Evolutionary conservation across 2,888 invertebrate genomes (phyloP).

Genomic region (Lithophane leautieri): DNA sequence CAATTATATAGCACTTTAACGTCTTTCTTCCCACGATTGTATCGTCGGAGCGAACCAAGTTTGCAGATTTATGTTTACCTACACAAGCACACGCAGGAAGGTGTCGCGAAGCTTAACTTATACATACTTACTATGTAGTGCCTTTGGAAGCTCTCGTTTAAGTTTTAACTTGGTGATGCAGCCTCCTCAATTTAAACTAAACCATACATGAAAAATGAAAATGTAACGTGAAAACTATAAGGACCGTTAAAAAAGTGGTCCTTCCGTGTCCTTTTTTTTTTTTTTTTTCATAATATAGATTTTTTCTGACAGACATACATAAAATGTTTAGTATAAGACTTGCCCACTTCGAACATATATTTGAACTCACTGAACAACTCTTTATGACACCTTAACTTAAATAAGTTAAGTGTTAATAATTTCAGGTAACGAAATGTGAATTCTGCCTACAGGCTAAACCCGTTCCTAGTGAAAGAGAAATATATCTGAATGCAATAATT

Average conservation of each 20-base stretch:
- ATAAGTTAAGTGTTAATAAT: constrained; percentile 48
- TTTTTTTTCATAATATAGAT: not conserved
- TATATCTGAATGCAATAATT: constrained; percentile 55
- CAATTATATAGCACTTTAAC: constrained; percentile 84
- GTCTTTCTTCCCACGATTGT: constrained; percentile 86
- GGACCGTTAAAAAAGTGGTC: not conserved
- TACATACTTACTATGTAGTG: constrained; percentile 26
- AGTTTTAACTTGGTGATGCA: not conserved
- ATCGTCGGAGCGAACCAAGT: constrained; percentile 77
- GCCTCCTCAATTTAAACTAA: not conserved
- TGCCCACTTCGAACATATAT: constrained; percentile 27
- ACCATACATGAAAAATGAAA: constrained; percentile 18
- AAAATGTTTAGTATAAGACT: constrained; percentile 10
- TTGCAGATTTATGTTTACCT: constrained; percentile 82
- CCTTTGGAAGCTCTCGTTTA: constrained; percentile 13
- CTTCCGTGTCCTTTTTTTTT: not conserved
- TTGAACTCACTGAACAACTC: constrained; percentile 30
- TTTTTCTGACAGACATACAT: not conserved
- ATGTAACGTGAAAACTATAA: not conserved
- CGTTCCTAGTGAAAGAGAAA: constrained; percentile 54
- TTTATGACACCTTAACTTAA: constrained; percentile 34
- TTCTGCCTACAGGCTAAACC: constrained; percentile 38
- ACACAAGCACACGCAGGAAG: constrained; percentile 59
- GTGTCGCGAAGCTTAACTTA: constrained; percentile 51
- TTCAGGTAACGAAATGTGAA: constrained; percentile 41